These are phyloP conservation scores for Flexamia atlantica DNA, from an alignment of 2,888 invertebrate species.

Conservation along the genomic window DNA sequence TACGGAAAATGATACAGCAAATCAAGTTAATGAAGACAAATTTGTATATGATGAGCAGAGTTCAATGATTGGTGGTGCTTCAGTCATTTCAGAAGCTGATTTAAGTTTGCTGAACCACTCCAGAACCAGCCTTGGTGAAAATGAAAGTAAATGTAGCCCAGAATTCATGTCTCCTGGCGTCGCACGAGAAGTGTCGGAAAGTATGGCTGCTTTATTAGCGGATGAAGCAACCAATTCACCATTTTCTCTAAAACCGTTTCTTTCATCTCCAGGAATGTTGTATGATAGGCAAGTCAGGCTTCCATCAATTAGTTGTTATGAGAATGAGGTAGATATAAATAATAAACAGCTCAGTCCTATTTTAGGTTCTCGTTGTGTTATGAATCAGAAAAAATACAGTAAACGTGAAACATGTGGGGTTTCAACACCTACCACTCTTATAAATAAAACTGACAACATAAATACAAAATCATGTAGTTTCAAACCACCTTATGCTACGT, in stretches of 20 bases:
- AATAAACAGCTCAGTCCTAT: conserved; percentile 63
- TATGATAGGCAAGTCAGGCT: conserved; percentile 61
- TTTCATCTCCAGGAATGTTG: conserved; percentile 65
- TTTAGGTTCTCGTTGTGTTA: conserved; percentile 58
- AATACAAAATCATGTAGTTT: conserved; percentile 11
- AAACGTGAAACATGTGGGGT: background rate
- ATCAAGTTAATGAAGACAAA: background rate
- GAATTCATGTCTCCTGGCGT: conserved; percentile 64
- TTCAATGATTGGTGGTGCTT: background rate
- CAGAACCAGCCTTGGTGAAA: background rate
- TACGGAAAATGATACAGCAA: background rate
- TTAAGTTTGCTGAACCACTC: conserved; percentile 55
- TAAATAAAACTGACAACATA: conserved; percentile 14
- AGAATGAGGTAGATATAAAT: conserved; percentile 30
- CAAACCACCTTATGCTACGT: conserved; percentile 44
- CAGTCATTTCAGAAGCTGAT: conserved; percentile 55
- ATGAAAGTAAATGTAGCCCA: background rate
- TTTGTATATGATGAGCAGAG: background rate
- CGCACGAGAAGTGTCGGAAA: conserved; percentile 73
- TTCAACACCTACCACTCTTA: conserved; percentile 17
- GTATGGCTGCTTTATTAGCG: conserved; percentile 73
- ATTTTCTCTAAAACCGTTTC: conserved; percentile 44
- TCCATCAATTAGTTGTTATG: conserved; percentile 62
- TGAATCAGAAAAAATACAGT: conserved; percentile 15
- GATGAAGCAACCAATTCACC: conserved; percentile 71